phyloP scores from a whole-genome alignment of 2,888 invertebrate species.

The Baccha elongata region DNA sequence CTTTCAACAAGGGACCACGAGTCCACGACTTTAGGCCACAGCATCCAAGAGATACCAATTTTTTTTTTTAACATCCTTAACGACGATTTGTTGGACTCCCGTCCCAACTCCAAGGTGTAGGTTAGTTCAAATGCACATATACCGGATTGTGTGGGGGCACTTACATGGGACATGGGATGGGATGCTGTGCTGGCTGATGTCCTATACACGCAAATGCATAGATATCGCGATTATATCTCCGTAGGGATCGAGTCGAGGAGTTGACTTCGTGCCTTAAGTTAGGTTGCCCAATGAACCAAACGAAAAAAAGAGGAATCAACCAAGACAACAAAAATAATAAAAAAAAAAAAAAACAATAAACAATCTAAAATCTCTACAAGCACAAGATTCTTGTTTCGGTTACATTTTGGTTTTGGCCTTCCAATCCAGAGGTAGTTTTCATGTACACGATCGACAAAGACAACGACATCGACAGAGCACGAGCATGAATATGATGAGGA shows the following conservation, averaged over 20 bases:
- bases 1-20: slow-evolving; percentile 53
- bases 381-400: slow-evolving; percentile 71
- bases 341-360: slow-evolving; percentile 59
- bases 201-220: slow-evolving; percentile 56
- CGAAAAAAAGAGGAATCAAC: slow-evolving; percentile 38
- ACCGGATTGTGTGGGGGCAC: slow-evolving; percentile 71
- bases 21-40: slow-evolving; percentile 61
- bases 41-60: slow-evolving; percentile 69
- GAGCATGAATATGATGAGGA: slow-evolving; percentile 62
- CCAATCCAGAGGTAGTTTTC: slow-evolving; percentile 51
- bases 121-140: slow-evolving; percentile 72
- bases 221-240: slow-evolving; percentile 64
- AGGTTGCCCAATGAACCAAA: slow-evolving; percentile 68
- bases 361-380: slow-evolving; percentile 70
- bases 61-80: slow-evolving; percentile 49
- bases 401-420: slow-evolving; percentile 71
- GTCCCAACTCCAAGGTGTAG: slow-evolving; percentile 71
- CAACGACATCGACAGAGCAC: slow-evolving; percentile 42
- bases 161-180: slow-evolving; percentile 61
- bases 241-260: slow-evolving; percentile 51
- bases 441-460: slow-evolving; percentile 58
- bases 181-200: slow-evolving; percentile 57
- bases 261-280: slow-evolving; percentile 49
- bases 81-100: slow-evolving; percentile 68
- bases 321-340: slow-evolving; percentile 51